Evolutionary conservation across 2,797 vertebrate species (phyloP).

Genomic region (Oophaga sylvatica): DNA sequence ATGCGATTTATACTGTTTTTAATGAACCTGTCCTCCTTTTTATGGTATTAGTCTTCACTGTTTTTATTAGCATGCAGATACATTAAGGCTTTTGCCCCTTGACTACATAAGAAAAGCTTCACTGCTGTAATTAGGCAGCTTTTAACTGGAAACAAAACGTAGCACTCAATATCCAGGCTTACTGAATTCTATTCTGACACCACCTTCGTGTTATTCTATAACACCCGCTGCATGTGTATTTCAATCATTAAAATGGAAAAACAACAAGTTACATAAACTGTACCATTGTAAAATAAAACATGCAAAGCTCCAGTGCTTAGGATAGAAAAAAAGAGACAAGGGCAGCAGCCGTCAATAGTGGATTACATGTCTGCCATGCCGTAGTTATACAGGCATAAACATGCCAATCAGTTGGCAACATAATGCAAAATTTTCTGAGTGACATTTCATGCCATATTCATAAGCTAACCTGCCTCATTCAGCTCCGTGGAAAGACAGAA

Average conservation of each 20-base stretch:
- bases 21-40: background rate
- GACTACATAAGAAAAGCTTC: constrained; percentile 2
- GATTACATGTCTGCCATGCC: constrained; percentile 65
- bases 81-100: constrained; percentile 2
- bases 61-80: constrained; percentile 26
- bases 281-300: constrained; percentile 22
- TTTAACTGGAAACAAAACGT: constrained; percentile 43
- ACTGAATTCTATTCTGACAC: constrained; percentile 64
- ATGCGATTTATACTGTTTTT: constrained; percentile 6
- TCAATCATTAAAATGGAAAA: constrained; percentile 49
- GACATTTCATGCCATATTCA: constrained; percentile 76
- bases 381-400: constrained; percentile 66
- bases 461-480: constrained; percentile 76
- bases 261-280: constrained; percentile 47
- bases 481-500: constrained; percentile 76
- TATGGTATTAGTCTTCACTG: background rate
- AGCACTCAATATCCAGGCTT: constrained; percentile 63
- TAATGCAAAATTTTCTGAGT: constrained; percentile 73
- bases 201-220: constrained; percentile 50
- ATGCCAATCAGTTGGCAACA: constrained; percentile 74
- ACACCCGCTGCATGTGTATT: constrained; percentile 56
- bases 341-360: constrained; percentile 63
- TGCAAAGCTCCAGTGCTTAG: constrained; percentile 51
- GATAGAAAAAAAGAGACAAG: constrained; percentile 60
- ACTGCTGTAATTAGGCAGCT: constrained; percentile 63